A percentile compares a stretch with the other conserved stretches of the same genome.
phyloP scores from a whole-genome alignment of 2,797 vertebrate genomes.

The Poecilia gillii region DNA sequence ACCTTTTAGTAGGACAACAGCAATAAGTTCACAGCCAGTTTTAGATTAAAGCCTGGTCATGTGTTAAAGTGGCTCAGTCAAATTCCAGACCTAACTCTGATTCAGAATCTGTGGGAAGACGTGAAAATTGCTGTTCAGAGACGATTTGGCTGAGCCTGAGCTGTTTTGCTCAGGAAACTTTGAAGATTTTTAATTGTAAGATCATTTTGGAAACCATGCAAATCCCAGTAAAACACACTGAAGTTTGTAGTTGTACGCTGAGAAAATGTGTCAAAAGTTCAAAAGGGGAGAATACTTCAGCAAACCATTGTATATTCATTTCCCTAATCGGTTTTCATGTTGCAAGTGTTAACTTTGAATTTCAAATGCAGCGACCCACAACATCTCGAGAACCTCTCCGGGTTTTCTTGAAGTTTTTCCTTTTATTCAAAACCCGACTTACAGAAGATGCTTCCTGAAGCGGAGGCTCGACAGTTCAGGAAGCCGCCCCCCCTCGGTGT shows the following conservation, averaged over 20 bases:
- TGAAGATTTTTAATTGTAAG: background rate
- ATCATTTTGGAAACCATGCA: background rate
- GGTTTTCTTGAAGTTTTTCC: slow-evolving; percentile 58
- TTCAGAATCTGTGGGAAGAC: background rate
- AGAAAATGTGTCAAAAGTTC: background rate
- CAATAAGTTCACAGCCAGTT: background rate
- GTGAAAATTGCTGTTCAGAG: background rate
- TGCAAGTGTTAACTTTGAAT: background rate
- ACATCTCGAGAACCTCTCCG: slow-evolving; percentile 32
- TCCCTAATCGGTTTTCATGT: background rate
- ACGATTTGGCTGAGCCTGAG: background rate
- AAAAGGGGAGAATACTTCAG: background rate
- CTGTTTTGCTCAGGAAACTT: background rate
- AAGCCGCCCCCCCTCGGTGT: slow-evolving; percentile 50
- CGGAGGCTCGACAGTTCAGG: slow-evolving; percentile 17
- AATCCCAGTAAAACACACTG: background rate
- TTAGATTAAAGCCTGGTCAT: background rate
- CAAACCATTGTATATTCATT: background rate
- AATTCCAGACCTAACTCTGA: background rate
- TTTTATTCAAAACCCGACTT: slow-evolving; percentile 19
- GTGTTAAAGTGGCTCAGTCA: background rate
- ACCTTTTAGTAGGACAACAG: background rate
- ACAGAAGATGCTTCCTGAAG: slow-evolving; percentile 34
- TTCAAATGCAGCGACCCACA: slow-evolving; percentile 43
- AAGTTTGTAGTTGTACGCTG: background rate